These are phyloP conservation scores for Lepidocolaptes lacrymiger DNA, from an alignment of 2,797 vertebrate species.

Conservation along the genomic window DNA sequence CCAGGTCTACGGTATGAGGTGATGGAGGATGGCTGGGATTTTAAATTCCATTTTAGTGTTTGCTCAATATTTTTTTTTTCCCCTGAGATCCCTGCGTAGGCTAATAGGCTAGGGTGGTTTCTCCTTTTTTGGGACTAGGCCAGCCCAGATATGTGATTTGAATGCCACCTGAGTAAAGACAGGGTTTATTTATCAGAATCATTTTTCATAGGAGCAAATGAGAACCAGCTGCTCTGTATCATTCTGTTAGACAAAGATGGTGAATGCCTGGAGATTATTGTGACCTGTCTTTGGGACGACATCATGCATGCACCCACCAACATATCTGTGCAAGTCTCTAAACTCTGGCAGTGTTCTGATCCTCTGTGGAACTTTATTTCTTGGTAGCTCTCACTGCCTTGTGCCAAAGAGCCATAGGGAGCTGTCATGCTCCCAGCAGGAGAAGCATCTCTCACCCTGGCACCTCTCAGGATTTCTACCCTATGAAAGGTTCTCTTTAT, in stretches of 20 bases:
- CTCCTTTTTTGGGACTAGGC: background rate
- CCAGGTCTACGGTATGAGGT: background rate
- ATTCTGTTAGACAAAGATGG: background rate
- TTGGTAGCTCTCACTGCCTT: background rate
- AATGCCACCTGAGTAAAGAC: background rate
- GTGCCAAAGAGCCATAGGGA: background rate
- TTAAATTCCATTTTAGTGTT: background rate
- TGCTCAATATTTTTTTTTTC: background rate
- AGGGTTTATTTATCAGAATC: background rate
- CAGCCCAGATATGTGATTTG: background rate
- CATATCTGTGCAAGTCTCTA: background rate
- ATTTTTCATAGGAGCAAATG: background rate
- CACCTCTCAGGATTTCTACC: background rate
- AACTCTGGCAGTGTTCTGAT: background rate
- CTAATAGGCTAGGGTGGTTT: background rate
- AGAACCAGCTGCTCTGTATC: background rate
- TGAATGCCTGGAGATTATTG: background rate
- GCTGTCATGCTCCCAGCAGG: rapidly evolving
- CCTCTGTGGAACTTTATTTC: background rate
- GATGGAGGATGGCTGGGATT: background rate
- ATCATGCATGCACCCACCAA: rapidly evolving
- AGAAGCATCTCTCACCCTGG: background rate
- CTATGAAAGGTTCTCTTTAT: background rate
- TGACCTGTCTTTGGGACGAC: background rate
- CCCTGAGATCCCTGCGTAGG: background rate